Conservation (phyloP, 2,888 invertebrate species). For the Linnaemya vulpina region DNA sequence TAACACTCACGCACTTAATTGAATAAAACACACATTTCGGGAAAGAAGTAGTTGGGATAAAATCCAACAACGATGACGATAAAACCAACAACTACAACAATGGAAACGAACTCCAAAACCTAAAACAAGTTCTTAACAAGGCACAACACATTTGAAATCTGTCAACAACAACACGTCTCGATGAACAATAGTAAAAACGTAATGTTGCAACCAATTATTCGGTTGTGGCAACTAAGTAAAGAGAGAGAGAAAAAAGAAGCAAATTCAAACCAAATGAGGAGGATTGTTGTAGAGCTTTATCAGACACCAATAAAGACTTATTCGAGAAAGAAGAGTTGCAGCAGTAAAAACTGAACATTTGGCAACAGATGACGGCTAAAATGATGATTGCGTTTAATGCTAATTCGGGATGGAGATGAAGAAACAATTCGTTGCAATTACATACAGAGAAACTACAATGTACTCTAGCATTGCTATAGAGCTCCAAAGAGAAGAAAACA, state of each 20-base stretch:
- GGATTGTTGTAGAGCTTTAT: not conserved
- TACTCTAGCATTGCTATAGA: not conserved
- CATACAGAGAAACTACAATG: not conserved
- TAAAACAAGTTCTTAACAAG: slow-evolving; percentile 30
- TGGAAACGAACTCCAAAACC: not conserved
- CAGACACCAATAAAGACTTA: slow-evolving; percentile 2
- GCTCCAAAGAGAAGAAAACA: slow-evolving; percentile 11
- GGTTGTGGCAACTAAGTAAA: slow-evolving; percentile 5
- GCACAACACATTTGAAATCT: slow-evolving; percentile 40
- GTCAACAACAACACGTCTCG: slow-evolving; percentile 51
- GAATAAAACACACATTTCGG: slow-evolving; percentile 44
- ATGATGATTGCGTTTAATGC: slow-evolving; percentile 71
- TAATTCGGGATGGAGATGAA: slow-evolving; percentile 1
- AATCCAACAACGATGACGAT: not conserved
- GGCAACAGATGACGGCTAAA: slow-evolving; percentile 71
- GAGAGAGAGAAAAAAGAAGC: slow-evolving; percentile 3
- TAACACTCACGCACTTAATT: slow-evolving; percentile 64
- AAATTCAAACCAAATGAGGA: slow-evolving; percentile 15
- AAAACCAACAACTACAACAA: slow-evolving; percentile 11
- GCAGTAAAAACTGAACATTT: slow-evolving; percentile 41
- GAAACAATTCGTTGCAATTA: slow-evolving; percentile 28
- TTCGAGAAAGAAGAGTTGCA: slow-evolving; percentile 35
- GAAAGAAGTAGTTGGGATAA: slow-evolving; percentile 2
- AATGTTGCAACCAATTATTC: slow-evolving; percentile 44
- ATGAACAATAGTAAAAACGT: slow-evolving; percentile 32